Conservation (phyloP, 2,797 vertebrate genomes). For the Lepus oiostolus region DNA sequence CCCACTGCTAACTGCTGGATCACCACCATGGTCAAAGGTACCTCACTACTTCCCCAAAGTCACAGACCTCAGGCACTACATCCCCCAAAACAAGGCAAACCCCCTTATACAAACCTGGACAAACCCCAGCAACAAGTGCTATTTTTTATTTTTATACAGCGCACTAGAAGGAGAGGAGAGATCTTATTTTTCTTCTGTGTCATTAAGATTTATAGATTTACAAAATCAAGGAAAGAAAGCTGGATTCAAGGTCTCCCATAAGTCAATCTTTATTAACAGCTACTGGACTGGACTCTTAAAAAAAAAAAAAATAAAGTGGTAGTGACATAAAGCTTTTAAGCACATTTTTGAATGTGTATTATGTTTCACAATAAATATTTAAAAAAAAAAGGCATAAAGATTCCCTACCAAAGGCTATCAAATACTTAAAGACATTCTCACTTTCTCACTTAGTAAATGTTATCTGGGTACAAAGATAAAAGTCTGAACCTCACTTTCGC, state of each 20-base stretch:
- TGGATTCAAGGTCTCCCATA: not conserved
- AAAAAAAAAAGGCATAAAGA: not conserved
- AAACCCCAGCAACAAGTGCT: not conserved
- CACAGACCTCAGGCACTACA: not conserved
- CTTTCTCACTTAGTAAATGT: constrained; percentile 21
- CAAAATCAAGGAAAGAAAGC: not conserved
- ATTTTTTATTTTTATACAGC: not conserved
- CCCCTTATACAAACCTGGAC: not conserved
- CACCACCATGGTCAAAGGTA: not conserved
- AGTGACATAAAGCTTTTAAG: not conserved
- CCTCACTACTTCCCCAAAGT: not conserved
- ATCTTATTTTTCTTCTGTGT: not conserved
- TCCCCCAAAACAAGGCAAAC: not conserved
- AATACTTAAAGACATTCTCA: constrained; percentile 25
- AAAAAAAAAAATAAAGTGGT: not conserved
- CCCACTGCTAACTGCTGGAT: not conserved
- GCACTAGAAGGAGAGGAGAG: not conserved
- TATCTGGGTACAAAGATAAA: not conserved
- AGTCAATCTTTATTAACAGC: constrained; percentile 36
- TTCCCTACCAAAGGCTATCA: not conserved
- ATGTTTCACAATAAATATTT: not conserved
- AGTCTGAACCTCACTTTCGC: constrained; percentile 7
- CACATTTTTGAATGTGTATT: not conserved
- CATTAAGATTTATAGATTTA: not conserved
- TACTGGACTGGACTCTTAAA: not conserved